Evolutionary conservation across 2,797 vertebrate genomes (phyloP).

Genomic region (Lycodopsis pacificus): DNA sequence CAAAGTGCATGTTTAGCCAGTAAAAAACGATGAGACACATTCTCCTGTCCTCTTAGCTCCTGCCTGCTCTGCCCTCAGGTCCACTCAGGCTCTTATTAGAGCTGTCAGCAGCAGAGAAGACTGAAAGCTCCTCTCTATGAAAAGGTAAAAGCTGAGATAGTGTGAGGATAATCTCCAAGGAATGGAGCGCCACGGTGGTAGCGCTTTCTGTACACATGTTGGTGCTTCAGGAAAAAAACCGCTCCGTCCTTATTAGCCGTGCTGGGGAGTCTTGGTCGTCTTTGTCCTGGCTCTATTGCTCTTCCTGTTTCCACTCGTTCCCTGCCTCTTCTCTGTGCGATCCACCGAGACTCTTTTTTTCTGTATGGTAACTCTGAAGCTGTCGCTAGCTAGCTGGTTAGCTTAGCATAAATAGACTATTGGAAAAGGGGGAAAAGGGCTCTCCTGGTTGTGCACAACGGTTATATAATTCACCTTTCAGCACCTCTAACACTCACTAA

Average conservation of each 20-base stretch:
- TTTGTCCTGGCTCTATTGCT: not conserved
- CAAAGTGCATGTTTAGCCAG: not conserved
- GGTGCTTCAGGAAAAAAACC: slow-evolving; percentile 7
- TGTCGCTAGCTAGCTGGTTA: not conserved
- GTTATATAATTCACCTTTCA: not conserved
- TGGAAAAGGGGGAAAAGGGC: not conserved
- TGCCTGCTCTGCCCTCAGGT: slow-evolving; percentile 26
- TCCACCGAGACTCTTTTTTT: not conserved
- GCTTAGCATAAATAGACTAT: not conserved
- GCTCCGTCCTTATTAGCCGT: not conserved
- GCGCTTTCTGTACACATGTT: not conserved
- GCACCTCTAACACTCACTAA: not conserved
- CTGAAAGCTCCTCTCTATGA: slow-evolving; percentile 23
- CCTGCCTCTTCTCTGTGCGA: not conserved
- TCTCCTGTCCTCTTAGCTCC: slow-evolving; percentile 1
- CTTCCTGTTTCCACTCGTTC: not conserved
- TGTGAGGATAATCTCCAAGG: not conserved
- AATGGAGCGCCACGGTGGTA: not conserved
- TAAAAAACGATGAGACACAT: not conserved
- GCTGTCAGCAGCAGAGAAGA: slow-evolving; percentile 34
- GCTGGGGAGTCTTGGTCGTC: not conserved
- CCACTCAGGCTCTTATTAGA: slow-evolving; percentile 29
- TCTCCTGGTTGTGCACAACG: not conserved
- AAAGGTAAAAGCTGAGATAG: not conserved
- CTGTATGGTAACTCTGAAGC: no score